Evolutionary conservation across 1,140 invertebrate genomes (phyloP), one percentile per base, ranked within the genome.

Genomic region (Odontomachus brunneus): DNA sequence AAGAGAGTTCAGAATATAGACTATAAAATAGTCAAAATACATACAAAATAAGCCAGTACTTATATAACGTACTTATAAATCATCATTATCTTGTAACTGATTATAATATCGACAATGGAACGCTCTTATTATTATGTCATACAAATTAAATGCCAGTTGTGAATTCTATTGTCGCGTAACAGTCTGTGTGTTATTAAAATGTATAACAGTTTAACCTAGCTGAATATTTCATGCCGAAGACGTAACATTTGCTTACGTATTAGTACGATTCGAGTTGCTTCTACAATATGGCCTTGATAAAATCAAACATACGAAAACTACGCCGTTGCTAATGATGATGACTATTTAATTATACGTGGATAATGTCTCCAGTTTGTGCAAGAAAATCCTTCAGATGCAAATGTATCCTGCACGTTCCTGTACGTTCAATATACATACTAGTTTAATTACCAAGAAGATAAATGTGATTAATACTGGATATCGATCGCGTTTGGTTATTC

Each of bases 371-470:
- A 4, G 44, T 69, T 55, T 44, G 9, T 14, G 49, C 17, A 69
- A 69, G 66, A 78, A 69, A 44, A 33, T 15, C 48, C 69, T 78
- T 55, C 17, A 69, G 11, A 78, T 69, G 49, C 63, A 78, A 78
- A 78, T 78, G 14, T n/a, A 26, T 55, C 17, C 4, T 7, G 17
- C 17, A 15, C 2, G 53, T 15, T 69, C 29, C n/a, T n/a, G n/a
- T 33, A 33, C n/a, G n/a, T n/a, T 12, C 19, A n/a, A 63, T 49
- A 33, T 71, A 5, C 49, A 62, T 63, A 22, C 19, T 26, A 71
- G 2, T 53, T 49, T 74, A 26, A 78, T 78, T 80, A 29, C 24
- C 22, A 11, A 44, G 51, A 80, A 57, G 15, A 71, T 15, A 3
- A 26, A 63, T 11, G 17, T 78, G 29, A 80, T 53, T 48, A 44